phyloP scores from a whole-genome alignment of 2,888 invertebrate genomes.

The Mimumesa dahlbomi region DNA sequence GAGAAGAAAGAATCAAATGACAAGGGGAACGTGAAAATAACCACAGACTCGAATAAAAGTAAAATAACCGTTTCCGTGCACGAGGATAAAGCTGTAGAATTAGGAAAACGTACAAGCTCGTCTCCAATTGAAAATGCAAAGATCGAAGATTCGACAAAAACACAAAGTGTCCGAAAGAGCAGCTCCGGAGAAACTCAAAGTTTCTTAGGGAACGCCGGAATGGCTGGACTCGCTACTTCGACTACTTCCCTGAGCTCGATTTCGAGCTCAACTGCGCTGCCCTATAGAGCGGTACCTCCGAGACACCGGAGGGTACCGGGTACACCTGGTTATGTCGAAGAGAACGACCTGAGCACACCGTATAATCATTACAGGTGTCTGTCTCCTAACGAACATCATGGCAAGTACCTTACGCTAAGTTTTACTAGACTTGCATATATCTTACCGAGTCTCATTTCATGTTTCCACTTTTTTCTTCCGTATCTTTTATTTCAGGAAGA shows the following conservation, averaged over 20 bases:
- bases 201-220: slow-evolving; percentile 82
- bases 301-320: slow-evolving; percentile 75
- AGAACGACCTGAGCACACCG: slow-evolving; percentile 86
- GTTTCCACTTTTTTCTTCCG: not conserved
- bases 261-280: slow-evolving; percentile 60
- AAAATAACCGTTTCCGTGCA: too few species aligned
- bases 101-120: too few species aligned
- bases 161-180: too few species aligned
- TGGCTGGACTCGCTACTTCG: slow-evolving; percentile 82
- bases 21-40: too few species aligned
- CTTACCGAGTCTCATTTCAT: not conserved
- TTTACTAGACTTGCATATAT: too few species aligned
- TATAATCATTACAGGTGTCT: slow-evolving; percentile 89
- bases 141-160: too few species aligned
- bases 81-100: too few species aligned
- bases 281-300: slow-evolving; percentile 68
- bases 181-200: too few species aligned
- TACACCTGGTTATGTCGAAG: slow-evolving; percentile 79
- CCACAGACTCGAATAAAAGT: too few species aligned
- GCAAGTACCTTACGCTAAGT: slow-evolving; percentile 65
- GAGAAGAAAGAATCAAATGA: too few species aligned
- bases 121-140: too few species aligned
- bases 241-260: slow-evolving; percentile 80
- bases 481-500: slow-evolving; percentile 53
- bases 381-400: slow-evolving; percentile 83